These are phyloP conservation scores for Notospermus geniculatus DNA, from an alignment of 1,140 invertebrate species.

Conservation along the genomic window DNA sequence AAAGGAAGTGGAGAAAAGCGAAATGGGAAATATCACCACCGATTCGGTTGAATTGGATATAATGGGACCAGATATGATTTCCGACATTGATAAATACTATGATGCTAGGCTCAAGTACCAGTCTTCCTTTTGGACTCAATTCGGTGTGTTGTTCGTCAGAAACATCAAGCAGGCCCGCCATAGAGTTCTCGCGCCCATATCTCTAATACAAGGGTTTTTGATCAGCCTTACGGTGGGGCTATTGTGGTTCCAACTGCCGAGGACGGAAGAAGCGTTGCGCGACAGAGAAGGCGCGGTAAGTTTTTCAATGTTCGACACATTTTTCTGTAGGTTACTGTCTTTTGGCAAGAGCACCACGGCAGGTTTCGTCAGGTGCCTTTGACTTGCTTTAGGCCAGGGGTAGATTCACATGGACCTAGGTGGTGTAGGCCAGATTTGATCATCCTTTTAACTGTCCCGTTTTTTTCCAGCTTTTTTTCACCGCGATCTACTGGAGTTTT, in stretches of 20 bases:
- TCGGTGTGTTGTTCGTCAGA: constrained; percentile 71
- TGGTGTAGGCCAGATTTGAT: too few relatives aligned
- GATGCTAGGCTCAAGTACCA: constrained; percentile 64
- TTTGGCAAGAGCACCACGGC: too few relatives aligned
- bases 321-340: too few relatives aligned
- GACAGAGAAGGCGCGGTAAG: constrained; percentile 76
- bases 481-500: constrained; percentile 83
- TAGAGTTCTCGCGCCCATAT: constrained; percentile 75
- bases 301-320: constrained; percentile 13
- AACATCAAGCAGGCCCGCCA: constrained; percentile 78
- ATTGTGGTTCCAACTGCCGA: constrained; percentile 75
- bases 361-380: too few relatives aligned
- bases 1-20: too few relatives aligned
- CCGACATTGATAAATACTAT: background rate
- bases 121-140: constrained; percentile 78
- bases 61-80: too few relatives aligned
- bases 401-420: too few relatives aligned
- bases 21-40: too few relatives aligned
- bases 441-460: background rate
- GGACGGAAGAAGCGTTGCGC: constrained; percentile 71
- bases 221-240: constrained; percentile 73
- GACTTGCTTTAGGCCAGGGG: too few relatives aligned
- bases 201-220: constrained; percentile 77
- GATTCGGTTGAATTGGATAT: too few relatives aligned
- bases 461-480: constrained; percentile 71